These are phyloP conservation scores for Elachura formosa DNA, from an alignment of 2,113 vertebrate species.

Conservation along the genomic window DNA sequence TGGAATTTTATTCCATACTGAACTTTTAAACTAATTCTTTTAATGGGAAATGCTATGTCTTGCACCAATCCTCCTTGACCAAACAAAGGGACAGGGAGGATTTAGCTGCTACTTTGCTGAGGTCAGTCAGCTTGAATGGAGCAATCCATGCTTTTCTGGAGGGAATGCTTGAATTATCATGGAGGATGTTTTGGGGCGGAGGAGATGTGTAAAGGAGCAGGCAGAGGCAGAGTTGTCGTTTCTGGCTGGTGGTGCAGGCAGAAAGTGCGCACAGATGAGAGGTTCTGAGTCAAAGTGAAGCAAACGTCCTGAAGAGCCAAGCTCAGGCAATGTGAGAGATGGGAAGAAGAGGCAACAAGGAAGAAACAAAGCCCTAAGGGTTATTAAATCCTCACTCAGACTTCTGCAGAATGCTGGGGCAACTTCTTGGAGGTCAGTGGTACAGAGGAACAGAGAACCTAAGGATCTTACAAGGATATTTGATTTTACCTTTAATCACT, in stretches of 20 bases:
- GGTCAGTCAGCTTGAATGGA: neutral
- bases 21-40: neutral
- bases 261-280: neutral
- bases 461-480: neutral
- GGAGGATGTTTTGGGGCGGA: neutral
- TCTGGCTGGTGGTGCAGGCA: neutral
- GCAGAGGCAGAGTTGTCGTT: neutral
- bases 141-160: neutral
- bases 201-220: fast-evolving
- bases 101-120: neutral
- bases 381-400: neutral
- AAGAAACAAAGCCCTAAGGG: neutral
- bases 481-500: neutral
- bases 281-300: neutral
- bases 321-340: neutral
- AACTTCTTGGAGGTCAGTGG: neutral
- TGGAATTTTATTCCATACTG: neutral
- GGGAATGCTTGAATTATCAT: neutral
- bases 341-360: neutral
- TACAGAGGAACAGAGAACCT: neutral
- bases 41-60: neutral
- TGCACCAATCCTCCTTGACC: fast-evolving
- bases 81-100: fast-evolving
- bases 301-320: neutral
- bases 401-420: neutral